Base-by-base conservation (phyloP, 64 coral and sea anemone genomes). In the Pocillopora verrucosa region DNA sequence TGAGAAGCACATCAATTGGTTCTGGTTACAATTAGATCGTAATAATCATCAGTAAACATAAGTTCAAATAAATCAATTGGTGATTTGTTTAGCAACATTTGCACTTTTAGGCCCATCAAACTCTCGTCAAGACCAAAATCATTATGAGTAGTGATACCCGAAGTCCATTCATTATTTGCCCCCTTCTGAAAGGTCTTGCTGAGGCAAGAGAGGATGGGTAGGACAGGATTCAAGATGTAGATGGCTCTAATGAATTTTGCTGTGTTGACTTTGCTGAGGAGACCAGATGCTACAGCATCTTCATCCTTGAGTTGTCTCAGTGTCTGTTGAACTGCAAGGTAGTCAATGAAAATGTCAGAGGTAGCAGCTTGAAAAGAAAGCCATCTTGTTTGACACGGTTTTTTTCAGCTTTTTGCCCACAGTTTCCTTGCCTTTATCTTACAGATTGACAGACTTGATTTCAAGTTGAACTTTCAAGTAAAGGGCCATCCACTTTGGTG, bases 281-380 rank as follows among this genome's bases (percentile, higher is more conserved):
- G 88, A 57, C 88, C 88, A 89, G 17, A 89, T 72, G 88, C 77
- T 58, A 89, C 63, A 79, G 88, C 88, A 72, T 89, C 77, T n/a
- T 70, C 76, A 41, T 89, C 41, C 30, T 89, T 80, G 56, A 81
- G 77, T 56, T 89, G 74, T 58, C 62, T 34, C 36, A 80, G 20
- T n/a, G 88, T 89, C 76, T 89, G 77, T 30, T 59, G 38, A 68
- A 89, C 30, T 81, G 78, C 77, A 51, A 82, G 35, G 56, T 80
- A 90, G 77, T 90, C 88, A 10, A 59, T 61, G 30, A 80, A 81
- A 1, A 81, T 65, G 16, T 77, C 88, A 36, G 75, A 36, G 10
- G 88, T 90, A 59, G 88, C 88, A 80, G 88, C 77, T 74, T 90
- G 59, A 80, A 89, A 89, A 11, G 76, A 89, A 78, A 80, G 78